Base-by-base conservation (phyloP, 64 coral and sea anemone species). In the Dendronephthya gigantea region DNA sequence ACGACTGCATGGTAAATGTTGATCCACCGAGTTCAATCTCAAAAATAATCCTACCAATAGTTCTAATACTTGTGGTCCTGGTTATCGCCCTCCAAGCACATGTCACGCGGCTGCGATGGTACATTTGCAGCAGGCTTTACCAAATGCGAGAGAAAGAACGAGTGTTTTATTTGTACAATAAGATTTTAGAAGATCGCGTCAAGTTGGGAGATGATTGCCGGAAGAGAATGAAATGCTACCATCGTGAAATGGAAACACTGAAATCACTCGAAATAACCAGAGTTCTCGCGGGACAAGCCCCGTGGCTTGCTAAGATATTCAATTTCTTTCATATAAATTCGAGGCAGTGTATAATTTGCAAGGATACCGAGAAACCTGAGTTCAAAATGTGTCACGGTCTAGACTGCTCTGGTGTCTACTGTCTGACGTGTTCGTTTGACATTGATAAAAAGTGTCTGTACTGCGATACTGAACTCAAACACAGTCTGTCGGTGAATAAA, bases 401-500 rank as follows among this genome's bases (percentile, higher is more conserved):
- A 34, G 72, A 79, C 37, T 79, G 72, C 37, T 79, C 72, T 0
- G 72, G 27, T 28, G 72, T 79, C 2, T 79, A 79, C 32, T 79
- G 72, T 79, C 72, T 79, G 32, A 79, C 72, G 7, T 79, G 72
- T 19, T 79, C 72, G 36, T 79, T 79, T 79, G 72, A 79, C 16
- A 79, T 79, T 79, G 72, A 79, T 79, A 79, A 79, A 34, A 79
- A 79, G 72, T 79, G 72, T 39, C 22, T 79, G 29, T 79, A 79
- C 37, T 79, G 72, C 37, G 72, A 79, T 10, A 79, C 72, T 79
- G 36, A 79, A 39, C 36, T 79, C 2, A 79, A 79, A 39, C 30
- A 39, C 15, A 79, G 36, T 19, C 15, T 79, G 22, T 29, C 72
- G 10, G 13, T 36, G 36, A 79, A 79, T 35, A 2, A 28, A 3